These are phyloP conservation scores for Nymphalis io DNA, from an alignment of 1,140 invertebrate genomes.

Conservation along the genomic window DNA sequence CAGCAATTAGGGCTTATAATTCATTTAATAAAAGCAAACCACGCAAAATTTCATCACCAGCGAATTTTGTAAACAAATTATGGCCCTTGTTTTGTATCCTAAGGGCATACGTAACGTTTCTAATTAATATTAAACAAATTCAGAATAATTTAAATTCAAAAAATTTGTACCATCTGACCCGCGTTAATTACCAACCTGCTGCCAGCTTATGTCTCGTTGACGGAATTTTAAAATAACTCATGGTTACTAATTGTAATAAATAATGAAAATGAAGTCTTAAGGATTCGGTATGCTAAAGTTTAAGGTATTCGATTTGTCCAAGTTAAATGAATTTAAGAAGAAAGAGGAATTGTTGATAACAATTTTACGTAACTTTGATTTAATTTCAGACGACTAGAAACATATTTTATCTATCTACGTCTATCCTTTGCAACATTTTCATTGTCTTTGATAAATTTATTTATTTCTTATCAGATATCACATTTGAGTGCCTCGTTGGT, in stretches of 20 bases:
- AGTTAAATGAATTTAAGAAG: not conserved
- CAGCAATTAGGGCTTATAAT: not conserved
- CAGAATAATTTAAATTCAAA: not conserved
- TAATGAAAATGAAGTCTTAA: not conserved
- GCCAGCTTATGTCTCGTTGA: not conserved
- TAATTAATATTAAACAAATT: conserved; percentile 6
- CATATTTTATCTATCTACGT: no score
- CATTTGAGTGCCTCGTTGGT: no score
- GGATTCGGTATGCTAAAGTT: not conserved
- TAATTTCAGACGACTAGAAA: no score
- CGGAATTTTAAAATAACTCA: not conserved
- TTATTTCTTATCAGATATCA: no score
- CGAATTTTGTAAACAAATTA: conserved; percentile 1
- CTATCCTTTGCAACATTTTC: no score
- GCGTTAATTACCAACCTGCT: not conserved
- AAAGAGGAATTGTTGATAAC: no score
- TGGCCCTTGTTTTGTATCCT: not conserved
- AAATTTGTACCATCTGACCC: not conserved
- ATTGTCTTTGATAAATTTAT: no score
- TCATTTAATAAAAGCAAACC: not conserved
- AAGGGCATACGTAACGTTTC: not conserved
- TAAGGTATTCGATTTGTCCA: not conserved
- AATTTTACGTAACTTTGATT: no score
- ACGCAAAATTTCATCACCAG: conserved; percentile 1
- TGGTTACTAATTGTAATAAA: not conserved